Evolutionary conservation across 2,888 invertebrate genomes (phyloP).

Genomic region (Nephrotoma appendiculata): DNA sequence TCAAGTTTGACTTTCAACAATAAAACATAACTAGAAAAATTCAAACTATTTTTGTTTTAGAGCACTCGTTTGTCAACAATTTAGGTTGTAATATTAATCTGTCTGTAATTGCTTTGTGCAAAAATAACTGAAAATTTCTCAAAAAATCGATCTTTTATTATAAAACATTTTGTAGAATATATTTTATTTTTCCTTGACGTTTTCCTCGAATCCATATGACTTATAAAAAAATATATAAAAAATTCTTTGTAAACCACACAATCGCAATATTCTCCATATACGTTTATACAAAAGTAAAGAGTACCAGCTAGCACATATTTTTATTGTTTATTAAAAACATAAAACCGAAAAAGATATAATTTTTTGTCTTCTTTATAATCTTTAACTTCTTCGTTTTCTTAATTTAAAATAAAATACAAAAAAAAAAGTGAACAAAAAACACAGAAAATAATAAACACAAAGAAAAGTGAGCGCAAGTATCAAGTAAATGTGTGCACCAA

Average conservation of each 20-base stretch:
- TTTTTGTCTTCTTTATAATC: not conserved
- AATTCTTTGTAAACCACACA: not conserved
- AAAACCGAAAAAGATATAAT: not conserved
- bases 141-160: not conserved
- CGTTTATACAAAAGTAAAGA: not conserved
- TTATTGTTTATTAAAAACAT: not conserved
- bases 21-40: too few species aligned
- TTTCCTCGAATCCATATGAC: not conserved
- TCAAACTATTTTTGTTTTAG: too few species aligned
- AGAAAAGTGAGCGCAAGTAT: not conserved
- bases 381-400: not conserved
- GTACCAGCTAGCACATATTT: not conserved
- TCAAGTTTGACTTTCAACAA: too few species aligned
- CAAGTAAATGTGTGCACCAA: not conserved
- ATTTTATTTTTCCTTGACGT: not conserved
- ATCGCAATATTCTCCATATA: not conserved
- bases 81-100: too few species aligned
- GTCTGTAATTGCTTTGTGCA: not conserved
- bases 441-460: not conserved
- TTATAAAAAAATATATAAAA: not conserved
- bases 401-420: not conserved
- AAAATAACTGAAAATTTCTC: not conserved
- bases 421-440: not conserved
- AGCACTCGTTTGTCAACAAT: too few species aligned
- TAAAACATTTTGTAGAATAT: not conserved